These are phyloP conservation scores for Synergus itoensis DNA, from an alignment of 2,888 invertebrate genomes.

Conservation along the genomic window DNA sequence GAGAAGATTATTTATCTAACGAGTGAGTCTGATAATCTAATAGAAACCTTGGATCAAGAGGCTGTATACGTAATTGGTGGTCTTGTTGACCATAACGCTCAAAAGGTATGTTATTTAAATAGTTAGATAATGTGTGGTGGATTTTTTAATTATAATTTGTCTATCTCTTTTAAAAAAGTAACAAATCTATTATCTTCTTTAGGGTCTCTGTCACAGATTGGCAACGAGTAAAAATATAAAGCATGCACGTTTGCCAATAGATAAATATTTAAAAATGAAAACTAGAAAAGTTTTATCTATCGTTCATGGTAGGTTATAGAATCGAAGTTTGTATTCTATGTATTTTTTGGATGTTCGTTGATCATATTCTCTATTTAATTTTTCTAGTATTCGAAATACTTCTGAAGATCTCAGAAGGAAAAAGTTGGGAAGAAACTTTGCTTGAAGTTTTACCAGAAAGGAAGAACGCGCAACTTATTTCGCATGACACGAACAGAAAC, in stretches of 20 bases:
- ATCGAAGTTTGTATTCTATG: background rate
- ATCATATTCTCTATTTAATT: constrained; percentile 45
- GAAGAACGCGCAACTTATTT: constrained; percentile 82
- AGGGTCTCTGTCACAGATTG: constrained; percentile 91
- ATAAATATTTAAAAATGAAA: constrained; percentile 93
- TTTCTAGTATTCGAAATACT: constrained; percentile 91
- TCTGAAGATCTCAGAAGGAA: constrained; percentile 86
- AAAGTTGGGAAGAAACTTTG: constrained; percentile 89
- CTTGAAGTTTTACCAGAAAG: constrained; percentile 88
- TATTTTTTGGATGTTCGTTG: constrained; percentile 37
- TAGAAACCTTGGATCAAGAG: constrained; percentile 86
- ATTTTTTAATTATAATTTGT: background rate
- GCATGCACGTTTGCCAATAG: constrained; percentile 93
- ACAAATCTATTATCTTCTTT: constrained; percentile 50
- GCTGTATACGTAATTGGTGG: constrained; percentile 97
- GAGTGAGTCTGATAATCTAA: constrained; percentile 94
- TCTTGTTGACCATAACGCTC: constrained; percentile 97
- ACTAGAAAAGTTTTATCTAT: constrained; percentile 96
- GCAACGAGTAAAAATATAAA: constrained; percentile 88
- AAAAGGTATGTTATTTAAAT: constrained; percentile 82
- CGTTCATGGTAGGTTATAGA: constrained; percentile 88
- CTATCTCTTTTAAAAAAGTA: background rate
- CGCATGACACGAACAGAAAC: constrained; percentile 25
- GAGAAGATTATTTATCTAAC: constrained; percentile 93
- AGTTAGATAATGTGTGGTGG: too few species aligned